phyloP scores from a whole-genome alignment of 2,797 vertebrate species.

The Lophotriccus pileatus region DNA sequence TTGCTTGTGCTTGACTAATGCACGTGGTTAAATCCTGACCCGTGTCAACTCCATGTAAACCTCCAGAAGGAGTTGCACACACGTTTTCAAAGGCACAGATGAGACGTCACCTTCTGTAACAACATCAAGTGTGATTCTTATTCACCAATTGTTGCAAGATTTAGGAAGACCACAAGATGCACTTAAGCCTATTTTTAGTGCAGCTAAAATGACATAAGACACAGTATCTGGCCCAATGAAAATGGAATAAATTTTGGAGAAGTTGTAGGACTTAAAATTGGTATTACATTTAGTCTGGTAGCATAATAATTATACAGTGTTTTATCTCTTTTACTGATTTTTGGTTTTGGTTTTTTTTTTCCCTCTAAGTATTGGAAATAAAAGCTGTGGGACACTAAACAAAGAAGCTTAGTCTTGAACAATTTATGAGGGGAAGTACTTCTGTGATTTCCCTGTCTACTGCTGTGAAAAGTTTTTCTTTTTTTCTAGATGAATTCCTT shows the following conservation, averaged over 20 bases:
- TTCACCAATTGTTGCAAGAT: background rate
- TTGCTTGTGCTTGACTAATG: background rate
- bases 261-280: background rate
- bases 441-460: background rate
- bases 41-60: background rate
- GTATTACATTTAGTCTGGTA: background rate
- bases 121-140: background rate
- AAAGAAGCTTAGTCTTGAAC: background rate
- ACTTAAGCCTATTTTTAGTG: background rate
- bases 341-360: background rate
- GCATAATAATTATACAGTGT: background rate
- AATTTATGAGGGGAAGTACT: background rate
- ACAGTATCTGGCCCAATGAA: background rate
- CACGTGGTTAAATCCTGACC: background rate
- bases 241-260: background rate
- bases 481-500: background rate
- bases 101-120: background rate
- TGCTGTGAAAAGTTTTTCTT: background rate
- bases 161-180: background rate
- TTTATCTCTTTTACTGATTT: background rate
- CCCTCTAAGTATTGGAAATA: background rate
- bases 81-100: background rate
- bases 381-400: background rate
- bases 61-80: background rate
- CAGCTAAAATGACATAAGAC: background rate